phyloP scores from a whole-genome alignment of 2,888 invertebrate genomes.

The Melipona beecheii region DNA sequence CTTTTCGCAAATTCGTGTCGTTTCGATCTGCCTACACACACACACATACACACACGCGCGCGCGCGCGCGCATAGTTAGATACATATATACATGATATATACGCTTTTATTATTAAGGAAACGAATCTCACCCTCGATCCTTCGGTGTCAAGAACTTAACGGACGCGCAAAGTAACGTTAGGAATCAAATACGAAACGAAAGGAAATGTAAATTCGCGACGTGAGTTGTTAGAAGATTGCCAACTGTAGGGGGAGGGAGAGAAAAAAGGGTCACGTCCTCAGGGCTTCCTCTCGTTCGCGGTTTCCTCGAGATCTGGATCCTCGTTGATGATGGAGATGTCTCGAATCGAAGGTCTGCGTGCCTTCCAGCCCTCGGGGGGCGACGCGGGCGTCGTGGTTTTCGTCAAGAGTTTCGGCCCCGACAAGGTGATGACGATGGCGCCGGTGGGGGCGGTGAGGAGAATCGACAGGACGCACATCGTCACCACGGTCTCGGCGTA shows the following conservation, averaged over 20 bases:
- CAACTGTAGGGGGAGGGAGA: background rate
- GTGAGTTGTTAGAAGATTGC: background rate
- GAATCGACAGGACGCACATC: conserved; percentile 91
- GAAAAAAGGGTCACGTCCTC: conserved; percentile 45
- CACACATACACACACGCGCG: too few species aligned
- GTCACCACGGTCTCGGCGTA: conserved; percentile 91
- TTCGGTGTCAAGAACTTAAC: background rate
- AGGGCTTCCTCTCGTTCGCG: conserved; percentile 70
- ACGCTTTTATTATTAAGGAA: too few species aligned
- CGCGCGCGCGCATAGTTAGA: too few species aligned
- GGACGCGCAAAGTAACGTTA: background rate
- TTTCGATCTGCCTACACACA: background rate
- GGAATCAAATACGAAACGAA: conserved; percentile 12
- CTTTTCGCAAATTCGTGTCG: background rate
- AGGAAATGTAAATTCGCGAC: too few species aligned
- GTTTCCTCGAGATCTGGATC: conserved; percentile 88
- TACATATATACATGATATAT: too few species aligned
- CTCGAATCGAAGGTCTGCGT: conserved; percentile 92
- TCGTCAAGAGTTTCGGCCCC: conserved; percentile 91
- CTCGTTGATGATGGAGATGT: conserved; percentile 94
- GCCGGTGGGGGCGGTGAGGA: conserved; percentile 93
- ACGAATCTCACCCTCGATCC: background rate
- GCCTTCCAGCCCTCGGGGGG: conserved; percentile 89
- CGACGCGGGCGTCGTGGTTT: conserved; percentile 89
- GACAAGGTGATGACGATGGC: conserved; percentile 92